Base-by-base conservation (phyloP, 2,797 vertebrate genomes). In the Girardinus metallicus region DNA sequence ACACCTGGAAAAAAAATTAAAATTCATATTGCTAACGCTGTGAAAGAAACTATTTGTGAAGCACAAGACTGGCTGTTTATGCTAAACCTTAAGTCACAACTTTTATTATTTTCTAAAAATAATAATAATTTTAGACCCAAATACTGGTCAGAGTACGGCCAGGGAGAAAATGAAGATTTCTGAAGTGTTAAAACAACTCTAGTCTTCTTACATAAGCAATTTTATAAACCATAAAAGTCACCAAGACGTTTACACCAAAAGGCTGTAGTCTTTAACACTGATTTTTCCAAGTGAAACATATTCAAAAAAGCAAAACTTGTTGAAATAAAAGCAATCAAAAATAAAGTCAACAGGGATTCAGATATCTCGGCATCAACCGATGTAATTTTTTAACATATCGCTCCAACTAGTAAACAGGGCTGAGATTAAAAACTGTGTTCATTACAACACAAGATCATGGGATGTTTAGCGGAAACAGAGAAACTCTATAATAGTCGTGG, bases 1-100 rank as follows among this genome's bases (percentile, higher is more conserved):
- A 53, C 81, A 0, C 89, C 97, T 98, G 80, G 23, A 78, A 85
- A 53, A 3, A 80, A 80, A n/a, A 76, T 83, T 60, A 9, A 79
- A 83, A 76, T 16, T 73, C 23, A 84, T 6, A 44, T 9, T 12
- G 4, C 15, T 4, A 39, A 60, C 4, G 60, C 43, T 36, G 16
- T 66, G 1, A 44, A 34, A 12, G 8, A 55, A 7, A 55, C 29
- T 11, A 4, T 66, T n/a, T 0, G 29, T 21, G 29, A 71, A 31
- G 39, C 6, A 13, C 55, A 60, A 60, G n/a, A 29, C n/a, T 60
- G n/a, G 55, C 12, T 60, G 26, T 60, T 60, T 60, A 60, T 29
- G 12, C 55, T 31, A 57, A n/a, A 57, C 11, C 26, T 13, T 11
- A 60, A 60, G 55, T 60, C 12, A 29, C 55, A 29, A 29, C 55